Evolutionary conservation across 2,888 invertebrate genomes (phyloP), one percentile per base, ranked within the genome.

Genomic region (Rotaria magnacalcarata): DNA sequence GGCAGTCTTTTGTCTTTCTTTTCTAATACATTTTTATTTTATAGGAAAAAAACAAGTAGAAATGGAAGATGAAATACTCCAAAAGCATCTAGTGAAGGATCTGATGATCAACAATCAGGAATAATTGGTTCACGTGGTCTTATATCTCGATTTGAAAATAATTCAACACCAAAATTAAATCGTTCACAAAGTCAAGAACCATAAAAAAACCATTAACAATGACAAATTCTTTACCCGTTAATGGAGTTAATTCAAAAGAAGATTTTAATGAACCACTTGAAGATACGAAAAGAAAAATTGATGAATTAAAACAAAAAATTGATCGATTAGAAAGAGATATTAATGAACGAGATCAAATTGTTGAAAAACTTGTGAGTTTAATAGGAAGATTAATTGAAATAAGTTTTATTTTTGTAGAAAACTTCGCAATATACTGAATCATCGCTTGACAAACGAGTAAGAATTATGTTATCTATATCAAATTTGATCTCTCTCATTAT

Each of bases 341-440:
- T 47, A 8, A 11, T 14, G 80, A 80, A 43, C 80, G 80, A 24
- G 80, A 80, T 80, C 80, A 80, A 80, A 47, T 80, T 4, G 47
- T 80, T 47, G 80, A 80, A 24, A 80, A 80, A 47, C n/a, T 80
- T 34, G 67, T 67, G 34, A 5, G 67, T 56, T 56, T 56, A 19
- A 24, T 24, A 56, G 8, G 7, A 24, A 56, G 7, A 54, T 54
- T 11, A 7, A 24, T 56, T 24, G 7, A 56, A 6, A 19, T 56
- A 6, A 4, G 5, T 56, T 56, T 56, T 4, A 0, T 14, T 34
- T 67, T 19, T 16, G 1, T 34, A 67, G 47, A 80, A 80, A 80
- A 80, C 80, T 47, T 47, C 80, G 0, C 80, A 80, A n/a, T 80
- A 80, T 80, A n/a, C 47, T 47, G 80, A 80, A 47, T 43, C 80